Conservation (phyloP, 2,888 invertebrate genomes). For the Drosophila suboccidentalis region DNA sequence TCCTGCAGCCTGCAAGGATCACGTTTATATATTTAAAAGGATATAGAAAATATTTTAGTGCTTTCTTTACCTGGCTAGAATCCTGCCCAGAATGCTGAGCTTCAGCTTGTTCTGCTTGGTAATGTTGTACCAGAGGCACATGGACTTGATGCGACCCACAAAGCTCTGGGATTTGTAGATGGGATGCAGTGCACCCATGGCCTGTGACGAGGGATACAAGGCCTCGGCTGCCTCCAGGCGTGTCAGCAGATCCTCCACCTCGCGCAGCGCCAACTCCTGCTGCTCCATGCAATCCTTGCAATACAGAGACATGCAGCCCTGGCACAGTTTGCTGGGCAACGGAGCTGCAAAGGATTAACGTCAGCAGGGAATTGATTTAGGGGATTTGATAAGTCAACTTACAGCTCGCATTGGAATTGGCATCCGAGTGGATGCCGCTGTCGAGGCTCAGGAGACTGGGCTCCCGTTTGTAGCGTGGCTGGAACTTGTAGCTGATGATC, state of each 20-base stretch:
- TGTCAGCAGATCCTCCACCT: slow-evolving; percentile 90
- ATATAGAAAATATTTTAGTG: too few species aligned
- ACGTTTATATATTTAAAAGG: too few species aligned
- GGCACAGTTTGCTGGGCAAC: slow-evolving; percentile 84
- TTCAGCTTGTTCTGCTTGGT: slow-evolving; percentile 93
- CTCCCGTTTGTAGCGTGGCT: slow-evolving; percentile 80
- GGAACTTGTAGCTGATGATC: slow-evolving; percentile 91
- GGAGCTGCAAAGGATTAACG: slow-evolving; percentile 52
- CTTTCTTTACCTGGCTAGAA: slow-evolving; percentile 86
- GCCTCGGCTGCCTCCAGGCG: slow-evolving; percentile 92
- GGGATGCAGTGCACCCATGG: slow-evolving; percentile 91
- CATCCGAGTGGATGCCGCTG: slow-evolving; percentile 83
- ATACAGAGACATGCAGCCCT: slow-evolving; percentile 91
- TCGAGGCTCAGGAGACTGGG: slow-evolving; percentile 83
- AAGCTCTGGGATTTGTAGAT: slow-evolving; percentile 86
- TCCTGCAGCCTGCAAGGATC: slow-evolving; percentile 79
- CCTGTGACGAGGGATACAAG: slow-evolving; percentile 93
- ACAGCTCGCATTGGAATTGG: slow-evolving; percentile 82
- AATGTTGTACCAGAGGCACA: slow-evolving; percentile 97
- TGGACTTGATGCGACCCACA: slow-evolving; percentile 87
- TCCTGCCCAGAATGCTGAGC: slow-evolving; percentile 90
- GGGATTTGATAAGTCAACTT: slow-evolving; percentile 35
- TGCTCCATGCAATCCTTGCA: slow-evolving; percentile 90
- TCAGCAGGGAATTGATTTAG: too few species aligned
- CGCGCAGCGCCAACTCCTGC: slow-evolving; percentile 91